Evolutionary conservation across 2,113 vertebrate species (phyloP).

Genomic region (Thalassarche chlororhynchos): DNA sequence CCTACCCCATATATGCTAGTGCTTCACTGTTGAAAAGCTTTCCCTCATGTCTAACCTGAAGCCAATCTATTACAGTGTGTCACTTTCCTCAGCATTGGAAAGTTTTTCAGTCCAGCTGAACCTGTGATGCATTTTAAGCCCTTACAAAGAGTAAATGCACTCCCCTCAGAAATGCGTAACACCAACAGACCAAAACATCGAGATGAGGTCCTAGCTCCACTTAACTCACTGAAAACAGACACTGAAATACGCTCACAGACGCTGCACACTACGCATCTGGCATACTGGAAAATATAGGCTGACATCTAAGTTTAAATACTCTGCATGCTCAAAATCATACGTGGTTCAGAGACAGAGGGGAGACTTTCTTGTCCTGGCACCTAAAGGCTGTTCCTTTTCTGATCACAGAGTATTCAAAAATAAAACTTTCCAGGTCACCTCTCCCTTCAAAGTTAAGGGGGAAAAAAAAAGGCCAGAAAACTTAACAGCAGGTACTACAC

Average conservation of each 20-base stretch:
- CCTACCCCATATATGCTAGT: neutral
- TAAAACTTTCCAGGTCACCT: neutral
- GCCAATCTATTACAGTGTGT: neutral
- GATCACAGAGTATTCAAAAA: neutral
- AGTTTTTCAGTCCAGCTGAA: neutral
- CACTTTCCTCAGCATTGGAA: neutral
- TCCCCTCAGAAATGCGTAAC: neutral
- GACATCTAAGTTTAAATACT: neutral
- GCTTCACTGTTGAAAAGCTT: neutral
- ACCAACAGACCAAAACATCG: fast-evolving
- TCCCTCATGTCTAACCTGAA: neutral
- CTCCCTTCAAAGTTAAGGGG: neutral
- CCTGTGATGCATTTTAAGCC: neutral
- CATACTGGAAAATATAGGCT: neutral
- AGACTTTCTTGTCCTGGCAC: neutral
- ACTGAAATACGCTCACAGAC: neutral
- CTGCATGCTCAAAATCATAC: neutral
- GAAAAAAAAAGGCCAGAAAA: neutral
- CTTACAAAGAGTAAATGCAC: neutral
- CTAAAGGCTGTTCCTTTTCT: neutral
- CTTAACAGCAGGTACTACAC: neutral
- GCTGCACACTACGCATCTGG: neutral
- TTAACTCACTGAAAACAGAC: neutral
- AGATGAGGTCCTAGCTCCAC: neutral
- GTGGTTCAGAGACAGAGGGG: fast-evolving